Conservation (phyloP, 2,888 invertebrate genomes). For the Hypercompe scribonia region DNA sequence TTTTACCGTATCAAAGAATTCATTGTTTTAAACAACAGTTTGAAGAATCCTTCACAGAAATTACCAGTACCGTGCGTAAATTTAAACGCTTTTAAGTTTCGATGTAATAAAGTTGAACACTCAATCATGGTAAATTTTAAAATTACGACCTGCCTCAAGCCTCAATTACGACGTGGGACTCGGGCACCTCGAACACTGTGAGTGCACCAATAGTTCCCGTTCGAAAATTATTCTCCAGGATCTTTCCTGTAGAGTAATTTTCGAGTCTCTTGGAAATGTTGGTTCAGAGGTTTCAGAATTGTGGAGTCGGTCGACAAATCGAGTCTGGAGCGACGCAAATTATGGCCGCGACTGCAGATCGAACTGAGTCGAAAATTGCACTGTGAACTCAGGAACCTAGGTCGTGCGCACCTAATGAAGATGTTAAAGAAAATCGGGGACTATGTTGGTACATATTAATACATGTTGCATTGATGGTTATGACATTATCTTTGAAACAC, state of each 20-base stretch:
- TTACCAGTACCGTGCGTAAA: conserved; percentile 65
- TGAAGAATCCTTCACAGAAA: conserved; percentile 63
- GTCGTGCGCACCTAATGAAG: conserved; percentile 83
- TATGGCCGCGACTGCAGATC: conserved; percentile 69
- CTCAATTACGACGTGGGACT: conserved; percentile 73
- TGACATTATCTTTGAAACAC: conserved; percentile 77
- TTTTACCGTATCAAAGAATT: conserved; percentile 42
- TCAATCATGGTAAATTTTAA: conserved; percentile 81
- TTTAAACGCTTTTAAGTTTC: conserved; percentile 69
- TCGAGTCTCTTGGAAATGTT: conserved; percentile 73
- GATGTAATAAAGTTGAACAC: conserved; percentile 72
- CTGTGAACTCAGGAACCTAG: conserved; percentile 71
- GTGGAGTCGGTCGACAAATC: conserved; percentile 75
- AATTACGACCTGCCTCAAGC: conserved; percentile 81
- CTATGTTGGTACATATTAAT: conserved; percentile 72
- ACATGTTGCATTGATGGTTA: conserved; percentile 82
- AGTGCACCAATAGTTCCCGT: conserved; percentile 71
- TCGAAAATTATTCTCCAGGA: conserved; percentile 76
- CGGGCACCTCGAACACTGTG: conserved; percentile 65
- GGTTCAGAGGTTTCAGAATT: conserved; percentile 72
- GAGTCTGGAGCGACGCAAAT: conserved; percentile 78
- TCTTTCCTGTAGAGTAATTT: background rate
- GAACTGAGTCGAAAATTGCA: conserved; percentile 77
- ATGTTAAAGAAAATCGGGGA: conserved; percentile 80
- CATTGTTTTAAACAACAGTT: conserved; percentile 72